Base-by-base conservation (phyloP, 2,888 invertebrate species). In the Microdon myrmicae region DNA sequence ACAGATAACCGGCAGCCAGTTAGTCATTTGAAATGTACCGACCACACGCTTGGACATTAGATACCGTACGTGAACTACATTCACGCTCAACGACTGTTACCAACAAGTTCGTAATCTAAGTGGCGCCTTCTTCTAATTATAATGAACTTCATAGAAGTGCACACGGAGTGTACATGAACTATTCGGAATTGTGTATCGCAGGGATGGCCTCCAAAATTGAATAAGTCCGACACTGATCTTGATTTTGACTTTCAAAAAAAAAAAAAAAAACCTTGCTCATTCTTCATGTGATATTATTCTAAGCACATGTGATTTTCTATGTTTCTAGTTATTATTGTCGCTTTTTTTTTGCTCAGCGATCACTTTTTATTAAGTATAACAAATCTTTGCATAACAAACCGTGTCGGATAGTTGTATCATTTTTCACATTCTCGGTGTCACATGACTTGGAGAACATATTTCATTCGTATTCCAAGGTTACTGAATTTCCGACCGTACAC, bases 401-500 rank as follows among this genome's bases (percentile, higher is more conserved):
- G 6, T 9, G 17, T 28, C 12, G 22, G 8, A 17, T 12, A 23
- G 35, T 55, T 48, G 37, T 31, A 28, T 28, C 25, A 32, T 8
- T 23, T 45, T 34, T 39, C 13, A 32, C 31, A 37, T 23, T 23
- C 23, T 12, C n/a, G n/a, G 28, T 31, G 43, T 51, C 39, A 34
- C 31, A 3, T 37, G 8, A 13, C 5, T 31, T 35, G 28, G n/a
- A 31, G 23, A 35, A 4, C 29, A 47, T 41, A 47, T 32, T 47
- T 41, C n/a, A 59, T 53, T 41, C 47, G 31, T 54, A n/a, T n/a
- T n/a, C n/a, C 53, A 60, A 54, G 53, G 59, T 54, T 54, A 49
- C 29, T 37, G 37, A 37, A 43, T 41, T 29, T 48, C 29, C 37
- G 28, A n/a, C n/a, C n/a, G n/a, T n/a, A n/a, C n/a, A n/a, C n/a